These are phyloP conservation scores for Psilopogon haemacephalus DNA, from an alignment of 2,113 vertebrate genomes.

Conservation along the genomic window DNA sequence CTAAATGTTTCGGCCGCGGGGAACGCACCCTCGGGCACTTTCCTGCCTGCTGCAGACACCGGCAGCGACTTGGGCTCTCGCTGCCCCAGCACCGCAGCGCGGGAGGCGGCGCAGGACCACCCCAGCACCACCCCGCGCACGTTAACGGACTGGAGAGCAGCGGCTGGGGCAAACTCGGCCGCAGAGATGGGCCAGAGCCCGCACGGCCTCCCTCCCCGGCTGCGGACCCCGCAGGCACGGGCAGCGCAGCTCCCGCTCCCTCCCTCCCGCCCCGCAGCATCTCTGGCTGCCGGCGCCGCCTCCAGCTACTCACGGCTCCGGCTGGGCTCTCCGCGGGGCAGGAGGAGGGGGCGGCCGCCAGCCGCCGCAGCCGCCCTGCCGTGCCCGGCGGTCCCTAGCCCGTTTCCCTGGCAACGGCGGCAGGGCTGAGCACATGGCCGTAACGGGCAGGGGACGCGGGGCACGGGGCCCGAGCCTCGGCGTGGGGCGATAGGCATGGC, in stretches of 20 bases:
- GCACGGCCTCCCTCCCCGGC: background rate
- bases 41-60: background rate
- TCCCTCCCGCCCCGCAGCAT: background rate
- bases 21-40: fast-evolving
- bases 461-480: background rate
- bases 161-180: background rate
- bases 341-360: background rate
- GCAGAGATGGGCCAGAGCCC: no score
- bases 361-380: background rate
- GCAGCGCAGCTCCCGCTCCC: background rate
- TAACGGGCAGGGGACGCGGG: no score
- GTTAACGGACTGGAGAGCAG: no score
- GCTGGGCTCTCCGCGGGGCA: background rate
- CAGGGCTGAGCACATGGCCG: background rate
- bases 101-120: fast-evolving
- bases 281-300: background rate
- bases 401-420: background rate
- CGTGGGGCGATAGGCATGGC: no score
- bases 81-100: fast-evolving
- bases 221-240: no score
- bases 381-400: background rate
- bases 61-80: fast-evolving
- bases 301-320: background rate
- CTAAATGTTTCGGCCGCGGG: background rate
- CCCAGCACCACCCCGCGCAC: fast-evolving